Percentiles rank a stretch among this genome's conserved stretches.
phyloP scores from a whole-genome alignment of 2,888 invertebrate species.

The Isoperla grammatica region DNA sequence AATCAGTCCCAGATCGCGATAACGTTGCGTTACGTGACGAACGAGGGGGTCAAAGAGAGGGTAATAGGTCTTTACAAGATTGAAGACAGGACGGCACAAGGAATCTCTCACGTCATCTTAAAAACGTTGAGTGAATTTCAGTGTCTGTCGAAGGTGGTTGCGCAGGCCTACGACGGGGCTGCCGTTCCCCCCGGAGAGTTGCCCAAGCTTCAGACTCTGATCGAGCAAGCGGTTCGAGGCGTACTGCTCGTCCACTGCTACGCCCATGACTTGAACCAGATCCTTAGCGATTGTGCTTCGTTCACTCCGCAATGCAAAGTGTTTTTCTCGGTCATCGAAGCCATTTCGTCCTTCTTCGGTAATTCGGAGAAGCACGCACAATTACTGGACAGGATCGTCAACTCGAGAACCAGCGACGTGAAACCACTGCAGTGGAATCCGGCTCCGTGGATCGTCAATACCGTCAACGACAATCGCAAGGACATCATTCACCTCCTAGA shows the following conservation, averaged over 20 bases:
- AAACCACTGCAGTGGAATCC: neutral
- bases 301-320: conserved; percentile 12
- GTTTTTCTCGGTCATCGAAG: conserved; percentile 7
- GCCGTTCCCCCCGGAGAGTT: neutral
- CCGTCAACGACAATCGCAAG: neutral
- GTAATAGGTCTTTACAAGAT: conserved; percentile 1
- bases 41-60: conserved; percentile 2
- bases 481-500: conserved; percentile 3
- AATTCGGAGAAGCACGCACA: neutral
- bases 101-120: neutral
- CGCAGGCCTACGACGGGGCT: conserved; percentile 15
- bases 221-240: neutral
- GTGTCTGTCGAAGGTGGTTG: conserved; percentile 6
- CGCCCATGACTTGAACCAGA: conserved; percentile 10
- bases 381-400: neutral
- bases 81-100: conserved; percentile 4
- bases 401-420: neutral
- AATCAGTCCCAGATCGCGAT: conserved; percentile 7
- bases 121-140: neutral
- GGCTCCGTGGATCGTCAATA: conserved; percentile 4
- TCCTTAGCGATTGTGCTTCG: neutral
- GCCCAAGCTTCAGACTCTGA: neutral
- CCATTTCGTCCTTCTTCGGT: neutral
- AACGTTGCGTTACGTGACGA: conserved; percentile 9
- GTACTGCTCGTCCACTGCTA: conserved; percentile 12